These are phyloP conservation scores for Oryctes rhinoceros DNA, from an alignment of 1,140 invertebrate species.

Conservation along the genomic window DNA sequence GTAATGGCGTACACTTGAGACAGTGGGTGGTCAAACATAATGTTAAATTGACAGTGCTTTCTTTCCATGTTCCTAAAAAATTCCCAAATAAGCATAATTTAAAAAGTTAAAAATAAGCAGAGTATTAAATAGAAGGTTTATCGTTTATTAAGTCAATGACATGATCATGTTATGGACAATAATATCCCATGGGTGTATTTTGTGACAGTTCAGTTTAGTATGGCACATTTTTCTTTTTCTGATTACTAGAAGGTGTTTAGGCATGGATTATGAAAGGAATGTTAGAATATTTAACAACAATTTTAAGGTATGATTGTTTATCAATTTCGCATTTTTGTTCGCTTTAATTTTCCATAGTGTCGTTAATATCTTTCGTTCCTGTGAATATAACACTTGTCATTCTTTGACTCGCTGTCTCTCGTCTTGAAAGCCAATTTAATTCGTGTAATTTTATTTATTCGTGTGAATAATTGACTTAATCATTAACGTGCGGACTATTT, in stretches of 20 bases:
- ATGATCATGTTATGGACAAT: constrained; percentile 43
- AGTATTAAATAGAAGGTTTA: constrained; percentile 28
- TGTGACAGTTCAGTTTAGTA: constrained; percentile 47
- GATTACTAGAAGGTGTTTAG: constrained; percentile 41
- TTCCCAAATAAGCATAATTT: constrained; percentile 42
- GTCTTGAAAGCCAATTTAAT: not conserved
- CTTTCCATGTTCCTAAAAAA: constrained; percentile 48
- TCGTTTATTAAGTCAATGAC: constrained; percentile 33
- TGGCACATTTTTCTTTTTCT: constrained; percentile 47
- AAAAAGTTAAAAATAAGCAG: constrained; percentile 43
- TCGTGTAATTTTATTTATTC: not conserved
- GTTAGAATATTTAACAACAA: constrained; percentile 42
- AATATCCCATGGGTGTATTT: constrained; percentile 42
- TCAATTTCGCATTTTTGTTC: constrained; percentile 33
- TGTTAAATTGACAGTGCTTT: constrained; percentile 53
- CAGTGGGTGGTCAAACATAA: constrained; percentile 55
- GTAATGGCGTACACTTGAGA: constrained; percentile 53
- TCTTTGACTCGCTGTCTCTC: not conserved
- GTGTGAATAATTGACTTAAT: no score
- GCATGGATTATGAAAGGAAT: constrained; percentile 45
- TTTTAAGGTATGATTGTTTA: constrained; percentile 43
- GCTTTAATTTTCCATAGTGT: not conserved
- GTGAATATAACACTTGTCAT: constrained; percentile 39
- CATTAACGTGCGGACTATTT: not conserved
- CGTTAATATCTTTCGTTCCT: constrained; percentile 29